Evolutionary conservation across 2,797 vertebrate species (phyloP), one percentile per base, ranked within the genome.

Genomic region (Apodemus agrarius): DNA sequence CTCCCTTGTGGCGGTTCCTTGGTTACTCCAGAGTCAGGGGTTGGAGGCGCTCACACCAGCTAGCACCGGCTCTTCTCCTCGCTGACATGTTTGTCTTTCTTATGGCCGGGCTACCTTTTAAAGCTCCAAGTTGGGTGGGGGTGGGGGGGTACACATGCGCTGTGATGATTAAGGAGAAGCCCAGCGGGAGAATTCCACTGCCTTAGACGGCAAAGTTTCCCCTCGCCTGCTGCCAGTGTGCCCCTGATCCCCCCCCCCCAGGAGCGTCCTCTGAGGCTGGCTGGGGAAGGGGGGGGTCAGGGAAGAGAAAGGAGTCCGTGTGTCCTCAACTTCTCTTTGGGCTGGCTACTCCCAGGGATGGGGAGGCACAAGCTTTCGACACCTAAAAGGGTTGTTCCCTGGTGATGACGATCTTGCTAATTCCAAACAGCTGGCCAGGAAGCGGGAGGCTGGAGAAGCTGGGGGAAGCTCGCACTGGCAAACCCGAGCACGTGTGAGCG

Each of bases 141-240:
- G 97, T 4, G 4, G 46, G 46, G 46, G 46, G 46, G 46, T 49
- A 96, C 91, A 96, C 96, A 97, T 95, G 31, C 83, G 95, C 97
- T 16, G 83, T 59, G 75, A 91, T 99, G 98, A 99, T 98, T 98
- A 97, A 98, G 98, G 98, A 98, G 98, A 97, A 97, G 82, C 96
- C 85, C 63, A 14, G 52, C 26, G 63, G 96, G 96, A 98, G 98
- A 98, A 99, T 98, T 98, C 98, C 98, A 98, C 98, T 98, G 98
- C 98, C 98, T 98, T 99, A 99, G 98, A 99, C 98, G 98, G 98
- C 98, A 98, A 98, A 97, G 97, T 98, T 98, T 98, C 98, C 37
- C 98, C 95, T 78, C 95, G 97, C 97, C 97, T 98, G 34, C 97
- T 19, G 97, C 97, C 80, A n/a, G 97, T 49, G 9, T 29, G 97